A percentile compares a stretch with the other conserved stretches of the same genome.
Evolutionary conservation across 1,140 invertebrate species (phyloP).

Genomic region (Aphaenogaster floridana): DNA sequence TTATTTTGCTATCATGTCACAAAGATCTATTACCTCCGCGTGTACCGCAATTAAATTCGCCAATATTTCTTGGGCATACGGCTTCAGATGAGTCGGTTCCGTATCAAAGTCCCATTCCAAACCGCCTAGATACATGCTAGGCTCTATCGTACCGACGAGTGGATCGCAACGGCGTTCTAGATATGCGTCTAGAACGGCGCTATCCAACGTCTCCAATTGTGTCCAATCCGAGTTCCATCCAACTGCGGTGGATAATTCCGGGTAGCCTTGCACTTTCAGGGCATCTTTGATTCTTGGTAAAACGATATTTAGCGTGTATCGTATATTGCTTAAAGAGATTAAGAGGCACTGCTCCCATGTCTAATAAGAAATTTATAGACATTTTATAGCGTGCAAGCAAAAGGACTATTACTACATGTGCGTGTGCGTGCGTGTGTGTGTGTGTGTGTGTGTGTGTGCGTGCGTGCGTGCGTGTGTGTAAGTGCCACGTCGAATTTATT

Average conservation of each 20-base stretch:
- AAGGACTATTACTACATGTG: neutral
- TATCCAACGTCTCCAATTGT: constrained; percentile 89
- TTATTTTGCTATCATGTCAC: neutral
- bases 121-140: constrained; percentile 96
- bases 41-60: constrained; percentile 97
- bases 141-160: constrained; percentile 96
- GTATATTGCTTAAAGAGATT: constrained; percentile 96
- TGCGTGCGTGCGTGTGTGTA: no score
- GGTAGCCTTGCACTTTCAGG: constrained; percentile 82
- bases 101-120: constrained; percentile 95
- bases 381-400: neutral
- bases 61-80: constrained; percentile 97
- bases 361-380: constrained; percentile 81
- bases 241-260: constrained; percentile 81
- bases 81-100: constrained; percentile 92
- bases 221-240: constrained; percentile 85
- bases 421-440: no score
- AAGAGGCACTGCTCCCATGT: constrained; percentile 94
- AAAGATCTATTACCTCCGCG: constrained; percentile 91
- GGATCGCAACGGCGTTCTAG: constrained; percentile 97
- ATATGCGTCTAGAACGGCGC: constrained; percentile 93
- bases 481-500: neutral
- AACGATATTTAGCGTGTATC: constrained; percentile 92
- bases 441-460: no score
- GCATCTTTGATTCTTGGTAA: constrained; percentile 90